Evolutionary conservation across 2,113 vertebrate genomes (phyloP).

Genomic region (Ceyx margarethae): DNA sequence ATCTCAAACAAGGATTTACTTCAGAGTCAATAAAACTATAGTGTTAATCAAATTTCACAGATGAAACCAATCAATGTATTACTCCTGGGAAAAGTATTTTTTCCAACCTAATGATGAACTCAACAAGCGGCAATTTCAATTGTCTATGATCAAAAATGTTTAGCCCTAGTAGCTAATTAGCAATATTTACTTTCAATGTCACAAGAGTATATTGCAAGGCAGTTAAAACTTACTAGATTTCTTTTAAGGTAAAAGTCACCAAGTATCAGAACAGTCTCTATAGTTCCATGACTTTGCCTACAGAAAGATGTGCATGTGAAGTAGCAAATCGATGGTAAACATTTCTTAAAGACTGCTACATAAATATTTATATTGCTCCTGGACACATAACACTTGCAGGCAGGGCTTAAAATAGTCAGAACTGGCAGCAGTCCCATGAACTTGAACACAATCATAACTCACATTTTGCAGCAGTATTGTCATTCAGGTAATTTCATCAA

Average conservation of each 20-base stretch:
- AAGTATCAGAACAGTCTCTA: not conserved
- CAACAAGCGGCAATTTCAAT: not conserved
- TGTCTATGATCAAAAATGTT: not conserved
- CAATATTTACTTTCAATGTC: not conserved
- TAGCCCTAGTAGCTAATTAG: not conserved
- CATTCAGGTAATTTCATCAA: not conserved
- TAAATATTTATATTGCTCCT: not conserved
- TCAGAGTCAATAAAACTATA: not conserved
- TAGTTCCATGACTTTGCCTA: not conserved
- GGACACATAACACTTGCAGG: not conserved
- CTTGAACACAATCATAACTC: not conserved
- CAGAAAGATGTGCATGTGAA: not conserved
- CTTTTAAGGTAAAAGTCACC: not conserved
- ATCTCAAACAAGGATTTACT: conserved; percentile 4
- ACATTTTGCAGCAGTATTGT: not conserved
- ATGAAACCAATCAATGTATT: not conserved
- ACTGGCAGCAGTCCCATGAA: not conserved
- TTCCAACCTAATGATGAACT: not conserved
- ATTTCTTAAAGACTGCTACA: not conserved
- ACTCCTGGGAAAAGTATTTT: not conserved
- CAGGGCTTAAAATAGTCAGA: too few relatives aligned
- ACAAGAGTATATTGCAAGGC: not conserved
- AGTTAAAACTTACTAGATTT: not conserved
- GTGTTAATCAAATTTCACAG: conserved; percentile 13
- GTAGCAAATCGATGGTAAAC: not conserved